These are phyloP conservation scores for Glandiceps talaboti DNA, from an alignment of 53 echinoderm and acorn worm species.

Conservation along the genomic window DNA sequence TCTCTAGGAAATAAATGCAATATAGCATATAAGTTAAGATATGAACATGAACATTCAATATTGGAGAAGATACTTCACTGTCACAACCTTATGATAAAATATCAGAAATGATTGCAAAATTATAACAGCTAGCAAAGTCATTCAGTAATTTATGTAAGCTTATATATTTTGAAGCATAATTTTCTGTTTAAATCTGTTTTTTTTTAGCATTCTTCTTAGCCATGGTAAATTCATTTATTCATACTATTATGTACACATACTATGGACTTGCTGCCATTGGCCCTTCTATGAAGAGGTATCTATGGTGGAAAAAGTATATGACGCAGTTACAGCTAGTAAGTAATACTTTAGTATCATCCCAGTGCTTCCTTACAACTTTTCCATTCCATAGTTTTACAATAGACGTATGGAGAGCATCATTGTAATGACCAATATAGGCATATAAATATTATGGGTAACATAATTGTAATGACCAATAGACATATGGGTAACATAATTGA, in stretches of 20 bases:
- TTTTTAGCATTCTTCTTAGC: conserved; percentile 53
- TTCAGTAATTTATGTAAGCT: neutral
- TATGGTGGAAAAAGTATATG: conserved; percentile 91
- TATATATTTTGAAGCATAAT: conserved; percentile 2
- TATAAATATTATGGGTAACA: no score
- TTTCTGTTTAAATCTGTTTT: neutral
- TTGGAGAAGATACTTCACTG: no score
- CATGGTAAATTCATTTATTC: conserved; percentile 82
- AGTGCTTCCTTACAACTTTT: no score
- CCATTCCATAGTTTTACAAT: no score
- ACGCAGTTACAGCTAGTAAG: conserved; percentile 87
- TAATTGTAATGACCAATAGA: no score
- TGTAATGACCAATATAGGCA: no score
- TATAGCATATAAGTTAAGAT: no score
- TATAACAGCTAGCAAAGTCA: neutral
- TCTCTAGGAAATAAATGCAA: no score
- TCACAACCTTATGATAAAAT: neutral
- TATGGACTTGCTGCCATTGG: conserved; percentile 79
- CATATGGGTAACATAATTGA: no score
- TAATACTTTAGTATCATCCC: no score
- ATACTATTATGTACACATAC: conserved; percentile 88
- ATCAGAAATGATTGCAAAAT: neutral
- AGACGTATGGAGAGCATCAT: no score
- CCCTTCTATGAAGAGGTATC: conserved; percentile 76
- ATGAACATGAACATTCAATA: no score